Evolutionary conservation across 2,113 vertebrate genomes (phyloP), one percentile per base, ranked within the genome.

Genomic region (Eulacestoma nigropectus): DNA sequence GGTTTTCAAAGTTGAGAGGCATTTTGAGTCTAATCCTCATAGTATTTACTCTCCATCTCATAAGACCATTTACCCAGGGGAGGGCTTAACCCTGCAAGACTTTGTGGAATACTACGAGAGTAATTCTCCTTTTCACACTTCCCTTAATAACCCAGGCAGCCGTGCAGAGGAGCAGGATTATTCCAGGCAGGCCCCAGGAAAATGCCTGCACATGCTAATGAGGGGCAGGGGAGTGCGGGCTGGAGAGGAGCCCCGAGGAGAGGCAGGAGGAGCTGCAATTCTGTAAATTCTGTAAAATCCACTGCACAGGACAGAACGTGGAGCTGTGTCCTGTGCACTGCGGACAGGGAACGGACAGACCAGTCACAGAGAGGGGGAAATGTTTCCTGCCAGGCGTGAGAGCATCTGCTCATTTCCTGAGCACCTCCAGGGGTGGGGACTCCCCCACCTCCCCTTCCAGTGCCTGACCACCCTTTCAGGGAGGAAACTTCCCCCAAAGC

Each of bases 51-150:
- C 63, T 85, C 50, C 49, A 62, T 56, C 95, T 87, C 84, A 0
- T 46, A 18, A 75, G 84, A 49, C 13, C 22, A 0, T 41, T 85
- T 47, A 57, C 94, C 80, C 49, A 19, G 64, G 90, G 79, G 79
- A 95, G 65, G 74, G 78, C 85, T 95, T 80, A 94, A 75, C 89
- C 83, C 74, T 69, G 63, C 84, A 57, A 37, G 73, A 14, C 20
- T 49, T 39, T 42, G 68, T 67, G 81, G 30, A 39, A 44, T 33
- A 8, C 55, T 46, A 0, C 10, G 68, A 87, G 91, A 50, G 32
- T 37, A n/a, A 87, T 63, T 89, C 77, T 70, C 16, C 76, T 27
- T 65, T 56, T 42, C 93, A 55, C 56, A 7, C 60, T 57, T 65
- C 13, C 79, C 42, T 59, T 57, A 67, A 50, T 46, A 65, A 35